Evolutionary conservation across 2,113 vertebrate genomes (phyloP).

Genomic region (Oryzias celebensis): DNA sequence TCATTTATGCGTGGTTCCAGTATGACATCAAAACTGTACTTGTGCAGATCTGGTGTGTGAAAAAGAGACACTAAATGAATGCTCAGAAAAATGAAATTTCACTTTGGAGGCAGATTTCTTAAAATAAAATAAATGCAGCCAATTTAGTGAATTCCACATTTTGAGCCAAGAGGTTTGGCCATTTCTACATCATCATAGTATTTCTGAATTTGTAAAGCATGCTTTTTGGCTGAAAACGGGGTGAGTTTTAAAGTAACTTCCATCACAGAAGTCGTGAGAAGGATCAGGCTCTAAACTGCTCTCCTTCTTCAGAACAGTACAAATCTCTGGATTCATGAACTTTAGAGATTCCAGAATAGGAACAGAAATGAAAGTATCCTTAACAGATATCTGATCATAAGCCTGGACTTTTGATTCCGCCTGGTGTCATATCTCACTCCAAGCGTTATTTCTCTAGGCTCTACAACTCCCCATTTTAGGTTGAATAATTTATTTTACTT

Average conservation of each 20-base stretch:
- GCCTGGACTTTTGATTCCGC: neutral
- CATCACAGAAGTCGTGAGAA: slow-evolving; percentile 11
- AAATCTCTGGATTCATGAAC: slow-evolving; percentile 18
- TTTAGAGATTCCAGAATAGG: slow-evolving; percentile 10
- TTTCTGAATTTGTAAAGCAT: no score
- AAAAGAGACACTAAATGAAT: no score
- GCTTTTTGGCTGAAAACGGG: no score
- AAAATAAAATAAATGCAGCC: no score
- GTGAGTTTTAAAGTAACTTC: slow-evolving; percentile 14
- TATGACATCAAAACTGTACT: no score
- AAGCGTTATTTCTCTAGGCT: neutral
- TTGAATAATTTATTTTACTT: neutral
- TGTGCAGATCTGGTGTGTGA: no score
- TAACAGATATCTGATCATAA: slow-evolving; percentile 3
- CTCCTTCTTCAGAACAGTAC: neutral
- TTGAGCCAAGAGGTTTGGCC: no score
- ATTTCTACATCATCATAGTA: no score
- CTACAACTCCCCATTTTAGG: neutral
- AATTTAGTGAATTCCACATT: no score
- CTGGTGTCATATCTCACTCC: slow-evolving; percentile 2
- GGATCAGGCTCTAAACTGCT: neutral
- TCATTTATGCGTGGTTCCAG: no score
- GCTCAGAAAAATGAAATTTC: no score
- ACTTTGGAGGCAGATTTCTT: no score
- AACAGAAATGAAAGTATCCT: neutral